Evolutionary conservation across 2,888 invertebrate species (phyloP).

Genomic region (Agrenia bidenticulata): DNA sequence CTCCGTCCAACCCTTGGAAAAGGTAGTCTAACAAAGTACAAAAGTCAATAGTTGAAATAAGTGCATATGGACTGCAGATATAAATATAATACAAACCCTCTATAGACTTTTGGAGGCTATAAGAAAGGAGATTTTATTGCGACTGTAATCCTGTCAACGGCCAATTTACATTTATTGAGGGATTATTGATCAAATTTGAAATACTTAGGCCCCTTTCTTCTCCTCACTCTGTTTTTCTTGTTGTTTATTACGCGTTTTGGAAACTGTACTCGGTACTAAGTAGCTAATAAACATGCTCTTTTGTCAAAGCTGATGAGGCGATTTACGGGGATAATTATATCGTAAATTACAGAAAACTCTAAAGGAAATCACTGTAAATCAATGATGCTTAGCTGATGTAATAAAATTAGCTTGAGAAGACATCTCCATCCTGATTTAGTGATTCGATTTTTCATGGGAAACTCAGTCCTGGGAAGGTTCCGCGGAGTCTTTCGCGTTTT

Average conservation of each 20-base stretch:
- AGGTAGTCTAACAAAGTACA: neutral
- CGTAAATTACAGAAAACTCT: no score
- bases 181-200: conserved; percentile 31
- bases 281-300: conserved; percentile 14
- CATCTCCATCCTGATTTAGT: no score
- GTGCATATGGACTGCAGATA: neutral
- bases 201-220: neutral
- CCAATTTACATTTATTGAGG: conserved; percentile 47
- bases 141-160: conserved; percentile 50
- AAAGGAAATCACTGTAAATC: no score
- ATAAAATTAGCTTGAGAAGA: no score
- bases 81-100: neutral
- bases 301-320: neutral
- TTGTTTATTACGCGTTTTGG: conserved; percentile 1
- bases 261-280: conserved; percentile 14
- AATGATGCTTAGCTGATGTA: no score
- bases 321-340: no score
- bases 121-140: conserved; percentile 16
- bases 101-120: conserved; percentile 2
- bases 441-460: no score
- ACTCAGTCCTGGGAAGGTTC: no score
- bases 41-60: neutral
- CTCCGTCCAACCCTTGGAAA: neutral
- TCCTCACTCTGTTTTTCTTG: neutral
- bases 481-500: no score